These are phyloP conservation scores for Caenorhabditis virilis DNA, from an alignment of 2,888 invertebrate species.

Conservation along the genomic window DNA sequence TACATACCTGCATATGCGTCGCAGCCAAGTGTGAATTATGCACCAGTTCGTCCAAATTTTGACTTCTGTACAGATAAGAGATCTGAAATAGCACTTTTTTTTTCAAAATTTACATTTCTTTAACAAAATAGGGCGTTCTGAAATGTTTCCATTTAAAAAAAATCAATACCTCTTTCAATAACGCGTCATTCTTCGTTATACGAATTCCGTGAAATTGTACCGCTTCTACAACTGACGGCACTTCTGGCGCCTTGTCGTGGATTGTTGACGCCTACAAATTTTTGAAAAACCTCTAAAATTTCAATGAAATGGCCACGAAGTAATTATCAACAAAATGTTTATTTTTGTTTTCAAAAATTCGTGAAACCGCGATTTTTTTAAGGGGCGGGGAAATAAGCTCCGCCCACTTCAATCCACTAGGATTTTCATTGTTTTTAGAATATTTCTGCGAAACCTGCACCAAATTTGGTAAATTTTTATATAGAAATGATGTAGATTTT, in stretches of 20 bases:
- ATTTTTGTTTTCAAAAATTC: no score
- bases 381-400: no score
- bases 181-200: constrained; percentile 61
- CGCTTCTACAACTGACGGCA: constrained; percentile 54
- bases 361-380: no score
- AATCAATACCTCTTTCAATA: constrained; percentile 73
- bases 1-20: constrained; percentile 57
- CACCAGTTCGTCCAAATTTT: constrained; percentile 80
- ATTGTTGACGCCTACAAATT: constrained; percentile 49
- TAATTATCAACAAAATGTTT: no score
- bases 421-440: no score
- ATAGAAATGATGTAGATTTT: no score
- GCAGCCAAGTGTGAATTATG: constrained; percentile 61
- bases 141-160: neutral
- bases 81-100: constrained; percentile 17
- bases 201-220: constrained; percentile 65
- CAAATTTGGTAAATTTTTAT: no score
- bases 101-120: neutral
- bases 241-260: constrained; percentile 36
- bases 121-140: neutral
- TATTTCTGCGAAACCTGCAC: no score
- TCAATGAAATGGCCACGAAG: no score
- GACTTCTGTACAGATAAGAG: constrained; percentile 81
- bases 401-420: no score
- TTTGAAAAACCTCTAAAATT: no score